phyloP scores from a whole-genome alignment of 2,797 vertebrate species.

The Mus spretus region DNA sequence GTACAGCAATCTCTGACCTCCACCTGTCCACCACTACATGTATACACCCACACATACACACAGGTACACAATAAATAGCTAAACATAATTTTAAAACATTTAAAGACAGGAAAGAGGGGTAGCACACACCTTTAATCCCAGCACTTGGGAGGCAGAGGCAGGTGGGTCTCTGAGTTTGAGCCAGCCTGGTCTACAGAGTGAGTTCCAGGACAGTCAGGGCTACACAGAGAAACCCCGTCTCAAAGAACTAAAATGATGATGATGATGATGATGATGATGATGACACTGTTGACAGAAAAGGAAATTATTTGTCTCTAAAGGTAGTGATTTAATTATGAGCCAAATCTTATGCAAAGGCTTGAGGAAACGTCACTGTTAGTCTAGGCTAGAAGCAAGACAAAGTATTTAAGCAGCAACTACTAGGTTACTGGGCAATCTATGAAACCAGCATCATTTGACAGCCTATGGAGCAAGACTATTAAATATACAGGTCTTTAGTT shows the following conservation, averaged over 20 bases:
- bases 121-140: not conserved
- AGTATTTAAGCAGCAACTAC: not conserved
- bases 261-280: not conserved
- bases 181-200: not conserved
- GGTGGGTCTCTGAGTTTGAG: not conserved
- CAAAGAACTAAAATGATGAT: not conserved
- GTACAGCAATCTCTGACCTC: not conserved
- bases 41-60: too few relatives aligned
- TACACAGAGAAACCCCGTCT: not conserved
- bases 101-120: not conserved
- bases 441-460: not conserved
- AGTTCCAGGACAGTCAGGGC: not conserved
- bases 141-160: not conserved
- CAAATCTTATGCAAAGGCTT: not conserved
- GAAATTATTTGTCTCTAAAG: slow-evolving; percentile 78
- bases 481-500: slow-evolving; percentile 32
- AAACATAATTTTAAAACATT: not conserved
- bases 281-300: not conserved
- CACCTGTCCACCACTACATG: not conserved
- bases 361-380: not conserved
- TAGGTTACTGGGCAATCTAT: slow-evolving; percentile 17
- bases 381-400: not conserved
- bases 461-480: not conserved
- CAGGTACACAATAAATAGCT: not conserved
- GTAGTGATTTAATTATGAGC: slow-evolving; percentile 70